phyloP scores from a whole-genome alignment of 2,797 vertebrate genomes.

The Lates japonicus region DNA sequence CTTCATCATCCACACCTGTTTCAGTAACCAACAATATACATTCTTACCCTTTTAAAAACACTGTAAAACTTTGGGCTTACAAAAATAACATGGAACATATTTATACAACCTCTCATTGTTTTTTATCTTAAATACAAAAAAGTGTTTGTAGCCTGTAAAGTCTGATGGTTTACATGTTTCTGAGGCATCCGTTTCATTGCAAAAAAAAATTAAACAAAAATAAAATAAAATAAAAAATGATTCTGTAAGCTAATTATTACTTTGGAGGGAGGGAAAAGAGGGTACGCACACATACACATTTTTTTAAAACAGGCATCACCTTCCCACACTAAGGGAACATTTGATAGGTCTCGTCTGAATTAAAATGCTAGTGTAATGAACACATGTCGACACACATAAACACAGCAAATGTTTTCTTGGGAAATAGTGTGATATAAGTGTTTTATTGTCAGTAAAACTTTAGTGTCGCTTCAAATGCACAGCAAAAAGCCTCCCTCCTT shows the following conservation, averaged over 20 bases:
- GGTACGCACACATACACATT: slow-evolving; percentile 37
- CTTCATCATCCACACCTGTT: slow-evolving; percentile 56
- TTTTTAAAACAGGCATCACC: slow-evolving; percentile 46
- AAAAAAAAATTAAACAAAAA: slow-evolving; percentile 15
- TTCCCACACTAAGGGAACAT: slow-evolving; percentile 39
- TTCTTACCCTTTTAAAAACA: slow-evolving; percentile 87
- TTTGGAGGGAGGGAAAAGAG: slow-evolving; percentile 52
- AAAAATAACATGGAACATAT: slow-evolving; percentile 88
- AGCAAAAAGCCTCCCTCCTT: slow-evolving; percentile 45
- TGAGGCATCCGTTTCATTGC: slow-evolving; percentile 62
- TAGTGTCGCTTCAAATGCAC: slow-evolving; percentile 51
- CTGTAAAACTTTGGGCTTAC: slow-evolving; percentile 86
- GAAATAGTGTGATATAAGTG: slow-evolving; percentile 31
- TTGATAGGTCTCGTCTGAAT: slow-evolving; percentile 31
- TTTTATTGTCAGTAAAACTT: slow-evolving; percentile 37
- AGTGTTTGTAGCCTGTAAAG: slow-evolving; percentile 70
- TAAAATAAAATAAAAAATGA: slow-evolving; percentile 13
- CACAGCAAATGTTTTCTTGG: slow-evolving; percentile 55
- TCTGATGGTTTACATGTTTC: slow-evolving; percentile 56
- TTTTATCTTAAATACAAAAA: slow-evolving; percentile 81
- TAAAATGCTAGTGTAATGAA: slow-evolving; percentile 57
- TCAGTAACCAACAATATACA: slow-evolving; percentile 80
- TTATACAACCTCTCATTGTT: slow-evolving; percentile 77
- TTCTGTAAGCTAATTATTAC: slow-evolving; percentile 61
- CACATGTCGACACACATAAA: slow-evolving; percentile 62